A percentile compares a stretch with the other conserved stretches of the same genome.
Evolutionary conservation across 2,888 invertebrate species (phyloP).

Genomic region (Melieria omissa): DNA sequence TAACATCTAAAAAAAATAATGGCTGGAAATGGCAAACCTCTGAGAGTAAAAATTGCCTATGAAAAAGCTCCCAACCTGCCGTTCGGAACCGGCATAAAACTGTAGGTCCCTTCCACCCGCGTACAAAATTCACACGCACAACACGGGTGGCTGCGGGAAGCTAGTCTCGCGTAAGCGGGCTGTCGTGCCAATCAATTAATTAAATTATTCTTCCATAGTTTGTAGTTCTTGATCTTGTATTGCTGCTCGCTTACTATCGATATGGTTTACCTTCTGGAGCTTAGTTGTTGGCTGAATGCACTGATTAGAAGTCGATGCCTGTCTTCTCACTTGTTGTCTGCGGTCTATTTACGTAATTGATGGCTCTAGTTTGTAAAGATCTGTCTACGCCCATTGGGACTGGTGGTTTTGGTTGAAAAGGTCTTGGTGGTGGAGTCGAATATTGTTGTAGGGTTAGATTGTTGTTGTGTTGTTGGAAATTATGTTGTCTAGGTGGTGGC

Average conservation of each 20-base stretch:
- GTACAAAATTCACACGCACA: no score
- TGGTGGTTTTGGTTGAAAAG: slow-evolving; percentile 17
- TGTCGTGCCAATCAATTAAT: no score
- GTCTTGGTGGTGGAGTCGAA: slow-evolving; percentile 11
- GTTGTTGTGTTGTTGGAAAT: background rate
- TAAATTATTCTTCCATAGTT: slow-evolving; percentile 3
- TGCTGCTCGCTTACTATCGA: no score
- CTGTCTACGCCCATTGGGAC: slow-evolving; percentile 17
- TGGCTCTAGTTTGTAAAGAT: slow-evolving; percentile 14
- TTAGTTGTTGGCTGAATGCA: background rate
- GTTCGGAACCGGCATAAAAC: no score
- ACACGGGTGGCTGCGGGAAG: no score
- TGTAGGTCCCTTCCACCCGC: no score
- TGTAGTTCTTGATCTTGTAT: background rate
- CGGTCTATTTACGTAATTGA: slow-evolving; percentile 17
- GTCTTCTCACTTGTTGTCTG: slow-evolving; percentile 10
- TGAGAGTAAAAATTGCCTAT: no score
- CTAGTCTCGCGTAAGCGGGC: no score
- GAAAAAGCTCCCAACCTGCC: no score
- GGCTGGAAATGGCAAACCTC: no score
- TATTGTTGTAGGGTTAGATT: slow-evolving; percentile 3
- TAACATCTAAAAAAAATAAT: no score
- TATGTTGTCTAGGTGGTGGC: no score
- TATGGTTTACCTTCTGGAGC: slow-evolving; percentile 9
- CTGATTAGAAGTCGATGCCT: slow-evolving; percentile 9